Evolutionary conservation across 2,113 vertebrate species (phyloP), one percentile per base, ranked within the genome.

Genomic region (Morone saxatilis): DNA sequence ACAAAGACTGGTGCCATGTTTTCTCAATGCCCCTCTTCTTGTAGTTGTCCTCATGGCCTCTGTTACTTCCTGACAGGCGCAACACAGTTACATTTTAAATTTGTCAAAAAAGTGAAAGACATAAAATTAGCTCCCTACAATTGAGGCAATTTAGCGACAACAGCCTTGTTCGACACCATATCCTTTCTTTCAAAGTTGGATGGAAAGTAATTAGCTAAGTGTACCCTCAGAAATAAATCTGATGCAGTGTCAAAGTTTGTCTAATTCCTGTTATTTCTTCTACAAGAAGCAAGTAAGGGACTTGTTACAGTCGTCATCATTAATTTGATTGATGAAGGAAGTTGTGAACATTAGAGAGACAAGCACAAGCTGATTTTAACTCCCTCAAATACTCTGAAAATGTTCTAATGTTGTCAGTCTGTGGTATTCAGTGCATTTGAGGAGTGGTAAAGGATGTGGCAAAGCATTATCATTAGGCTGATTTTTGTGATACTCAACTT

Each of bases 1-100:
- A 78, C 77, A 79, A 80, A 70, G 84, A 82, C 59, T 43, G 71
- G 8, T 88, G 70, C 79, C 83, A 85, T 87, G 88, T 87, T 85
- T 68, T 67, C 62, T 51, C 51, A 68, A 73, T 41, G 59, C 40
- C 50, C 60, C 7, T 22, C 48, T 68, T 70, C 81, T 78, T 86
- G 80, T 86, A 74, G 61, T n/a, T 86, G 73, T 80, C 80, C 47
- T 81, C 47, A 5, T 78, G 43, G 43, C 22, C 36, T 83, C 76
- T 54, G 54, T 69, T 67, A 51, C 53, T 9, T 54, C 51, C 38
- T 77, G 76, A 86, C 80, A 86, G 83, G 13, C 40, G n/a, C 20
- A 25, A 50, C 81, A 71, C 63, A 66, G 59, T 90, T 84, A 87
- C 67, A 69, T 16, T 47, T 65, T 79, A 17, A 71, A 67, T 81